phyloP scores from a whole-genome alignment of 2,113 vertebrate genomes.

The Toxotes jaculatrix region DNA sequence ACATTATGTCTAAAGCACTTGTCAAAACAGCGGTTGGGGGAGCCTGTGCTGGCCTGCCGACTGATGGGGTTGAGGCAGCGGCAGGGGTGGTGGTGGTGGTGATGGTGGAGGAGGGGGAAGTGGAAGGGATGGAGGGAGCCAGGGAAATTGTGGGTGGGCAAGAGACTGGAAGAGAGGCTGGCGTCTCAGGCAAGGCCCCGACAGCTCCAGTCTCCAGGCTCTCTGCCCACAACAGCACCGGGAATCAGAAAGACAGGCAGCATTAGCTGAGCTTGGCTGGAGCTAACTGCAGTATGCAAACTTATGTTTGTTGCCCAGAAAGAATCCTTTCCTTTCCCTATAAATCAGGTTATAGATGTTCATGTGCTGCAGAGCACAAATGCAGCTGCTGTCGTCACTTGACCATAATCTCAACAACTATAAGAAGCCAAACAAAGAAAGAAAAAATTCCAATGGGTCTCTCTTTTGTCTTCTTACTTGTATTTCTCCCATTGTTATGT shows the following conservation, averaged over 20 bases:
- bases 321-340: conserved; percentile 27
- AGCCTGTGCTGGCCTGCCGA: conserved; percentile 56
- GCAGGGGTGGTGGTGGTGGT: conserved; percentile 27
- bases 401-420: conserved; percentile 25
- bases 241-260: conserved; percentile 57
- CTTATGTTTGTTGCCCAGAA: conserved; percentile 36
- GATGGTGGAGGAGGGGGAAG: background rate
- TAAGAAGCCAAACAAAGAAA: conserved; percentile 20
- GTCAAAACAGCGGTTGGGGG: conserved; percentile 79
- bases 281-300: conserved; percentile 47
- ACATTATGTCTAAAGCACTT: conserved; percentile 84
- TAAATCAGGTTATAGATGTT: conserved; percentile 52
- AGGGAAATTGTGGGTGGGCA: conserved; percentile 65
- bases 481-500: background rate
- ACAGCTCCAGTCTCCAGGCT: conserved; percentile 73
- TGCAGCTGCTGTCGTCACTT: conserved; percentile 24
- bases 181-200: conserved; percentile 63
- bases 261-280: conserved; percentile 59
- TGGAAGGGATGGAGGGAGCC: conserved; percentile 24
- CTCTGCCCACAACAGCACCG: conserved; percentile 60
- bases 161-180: conserved; percentile 51
- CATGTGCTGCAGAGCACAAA: conserved; percentile 14
- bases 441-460: background rate
- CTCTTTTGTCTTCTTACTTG: conserved; percentile 13
- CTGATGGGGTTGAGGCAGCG: conserved; percentile 46